Conservation (phyloP, 2,113 vertebrate genomes). For the Potamarius usumacintae region DNA sequence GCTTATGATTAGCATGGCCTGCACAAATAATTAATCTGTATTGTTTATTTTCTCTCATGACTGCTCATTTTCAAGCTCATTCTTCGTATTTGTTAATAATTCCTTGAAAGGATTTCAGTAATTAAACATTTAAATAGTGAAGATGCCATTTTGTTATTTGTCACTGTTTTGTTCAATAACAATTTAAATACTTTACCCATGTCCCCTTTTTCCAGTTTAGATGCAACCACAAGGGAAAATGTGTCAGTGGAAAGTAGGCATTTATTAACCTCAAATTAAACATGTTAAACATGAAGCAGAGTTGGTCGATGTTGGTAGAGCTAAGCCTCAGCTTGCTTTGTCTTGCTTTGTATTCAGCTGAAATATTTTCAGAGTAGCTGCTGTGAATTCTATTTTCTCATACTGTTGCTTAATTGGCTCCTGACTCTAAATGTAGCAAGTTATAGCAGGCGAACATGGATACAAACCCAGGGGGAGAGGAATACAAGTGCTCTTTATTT, state of each 20-base stretch:
- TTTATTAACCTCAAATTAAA: neutral
- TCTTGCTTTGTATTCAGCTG: neutral
- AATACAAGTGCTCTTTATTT: too few relatives aligned
- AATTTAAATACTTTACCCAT: neutral
- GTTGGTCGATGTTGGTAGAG: neutral
- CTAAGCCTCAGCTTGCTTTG: neutral
- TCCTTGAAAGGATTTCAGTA: neutral
- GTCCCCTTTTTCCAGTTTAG: neutral
- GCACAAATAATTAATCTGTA: neutral
- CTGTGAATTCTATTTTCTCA: neutral
- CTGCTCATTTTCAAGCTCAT: neutral
- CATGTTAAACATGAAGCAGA: neutral
- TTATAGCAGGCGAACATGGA: too few relatives aligned
- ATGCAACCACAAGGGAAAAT: neutral
- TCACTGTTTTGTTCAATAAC: neutral
- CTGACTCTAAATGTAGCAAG: neutral
- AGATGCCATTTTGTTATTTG: neutral
- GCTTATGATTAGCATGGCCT: neutral
- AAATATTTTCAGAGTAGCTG: neutral
- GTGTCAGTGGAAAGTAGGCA: neutral
- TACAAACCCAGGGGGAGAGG: too few relatives aligned
- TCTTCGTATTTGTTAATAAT: neutral
- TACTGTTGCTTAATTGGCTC: neutral
- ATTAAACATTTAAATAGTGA: neutral
- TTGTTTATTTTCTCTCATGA: neutral